Conservation (phyloP, 2,797 vertebrate species). For the Valencia hispanica region DNA sequence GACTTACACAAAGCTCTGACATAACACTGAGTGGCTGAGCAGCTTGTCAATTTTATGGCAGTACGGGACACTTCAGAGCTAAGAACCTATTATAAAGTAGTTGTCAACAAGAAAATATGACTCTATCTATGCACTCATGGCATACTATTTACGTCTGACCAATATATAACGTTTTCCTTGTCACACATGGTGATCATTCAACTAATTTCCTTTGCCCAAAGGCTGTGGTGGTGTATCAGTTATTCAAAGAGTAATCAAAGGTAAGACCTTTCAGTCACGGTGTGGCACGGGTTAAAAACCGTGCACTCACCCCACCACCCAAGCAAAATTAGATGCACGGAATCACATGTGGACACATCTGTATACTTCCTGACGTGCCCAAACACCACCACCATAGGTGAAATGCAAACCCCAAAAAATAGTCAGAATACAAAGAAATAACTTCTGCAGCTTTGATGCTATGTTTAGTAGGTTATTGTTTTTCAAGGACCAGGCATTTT, state of each 20-base stretch:
- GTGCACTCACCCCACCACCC: too few relatives aligned
- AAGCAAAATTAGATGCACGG: too few relatives aligned
- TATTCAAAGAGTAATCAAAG: not conserved
- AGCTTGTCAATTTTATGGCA: conserved; percentile 32
- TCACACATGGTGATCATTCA: not conserved
- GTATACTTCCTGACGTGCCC: too few relatives aligned
- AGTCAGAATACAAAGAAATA: not conserved
- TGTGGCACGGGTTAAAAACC: not conserved
- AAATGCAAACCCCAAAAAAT: not conserved
- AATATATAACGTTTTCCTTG: not conserved
- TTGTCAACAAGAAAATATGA: conserved; percentile 15
- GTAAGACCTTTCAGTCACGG: not conserved
- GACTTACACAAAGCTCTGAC: conserved; percentile 20
- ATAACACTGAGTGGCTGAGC: conserved; percentile 32
- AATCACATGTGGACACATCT: too few relatives aligned
- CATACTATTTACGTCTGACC: not conserved
- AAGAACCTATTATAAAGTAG: conserved; percentile 19
- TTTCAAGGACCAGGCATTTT: not conserved
- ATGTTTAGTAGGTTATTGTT: not conserved
- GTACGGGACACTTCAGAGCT: conserved; percentile 26
- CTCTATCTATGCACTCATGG: not conserved
- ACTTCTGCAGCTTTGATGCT: not conserved
- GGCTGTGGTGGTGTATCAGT: not conserved
- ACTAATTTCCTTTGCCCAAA: not conserved
- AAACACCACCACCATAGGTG: not conserved